Percentiles rank a stretch among this genome's conserved stretches.
Evolutionary conservation across 2,797 vertebrate genomes (phyloP).

Genomic region (Dallia pectoralis): DNA sequence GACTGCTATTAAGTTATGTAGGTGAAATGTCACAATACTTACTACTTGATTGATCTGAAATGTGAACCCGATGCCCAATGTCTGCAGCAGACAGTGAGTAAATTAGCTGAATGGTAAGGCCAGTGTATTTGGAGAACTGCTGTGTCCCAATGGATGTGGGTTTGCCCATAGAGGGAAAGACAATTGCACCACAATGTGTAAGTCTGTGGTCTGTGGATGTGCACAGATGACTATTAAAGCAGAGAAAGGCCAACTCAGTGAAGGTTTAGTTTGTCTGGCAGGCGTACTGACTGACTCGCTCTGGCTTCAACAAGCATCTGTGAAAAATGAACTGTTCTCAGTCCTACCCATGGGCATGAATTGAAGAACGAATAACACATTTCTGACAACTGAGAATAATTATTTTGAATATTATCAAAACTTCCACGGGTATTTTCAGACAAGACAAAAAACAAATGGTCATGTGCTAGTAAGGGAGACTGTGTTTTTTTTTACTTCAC

Average conservation of each 20-base stretch:
- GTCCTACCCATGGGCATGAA: not conserved
- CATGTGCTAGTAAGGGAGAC: not conserved
- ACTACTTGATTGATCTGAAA: conserved; percentile 56
- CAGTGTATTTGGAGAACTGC: conserved; percentile 32
- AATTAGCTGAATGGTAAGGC: conserved; percentile 30
- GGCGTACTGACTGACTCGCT: not conserved
- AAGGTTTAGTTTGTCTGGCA: conserved; percentile 62
- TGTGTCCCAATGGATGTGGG: conserved; percentile 69
- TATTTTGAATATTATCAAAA: not conserved
- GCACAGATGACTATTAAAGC: conserved; percentile 67
- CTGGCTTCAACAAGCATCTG: conserved; percentile 47
- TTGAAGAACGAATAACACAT: not conserved
- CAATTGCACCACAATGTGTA: conserved; percentile 67
- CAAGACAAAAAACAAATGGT: not conserved
- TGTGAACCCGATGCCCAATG: conserved; percentile 42
- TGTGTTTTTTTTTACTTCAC: not conserved
- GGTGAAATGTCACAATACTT: conserved; percentile 38
- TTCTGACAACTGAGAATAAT: not conserved
- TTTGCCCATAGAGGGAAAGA: conserved; percentile 73
- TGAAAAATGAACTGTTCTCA: conserved; percentile 39
- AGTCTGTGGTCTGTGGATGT: conserved; percentile 67
- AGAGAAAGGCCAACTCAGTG: conserved; percentile 64
- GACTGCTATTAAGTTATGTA: conserved; percentile 49
- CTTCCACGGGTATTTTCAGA: not conserved
- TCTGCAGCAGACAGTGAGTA: conserved; percentile 26